Base-by-base conservation (phyloP, 2,888 invertebrate genomes). In the Pomacea canaliculata region DNA sequence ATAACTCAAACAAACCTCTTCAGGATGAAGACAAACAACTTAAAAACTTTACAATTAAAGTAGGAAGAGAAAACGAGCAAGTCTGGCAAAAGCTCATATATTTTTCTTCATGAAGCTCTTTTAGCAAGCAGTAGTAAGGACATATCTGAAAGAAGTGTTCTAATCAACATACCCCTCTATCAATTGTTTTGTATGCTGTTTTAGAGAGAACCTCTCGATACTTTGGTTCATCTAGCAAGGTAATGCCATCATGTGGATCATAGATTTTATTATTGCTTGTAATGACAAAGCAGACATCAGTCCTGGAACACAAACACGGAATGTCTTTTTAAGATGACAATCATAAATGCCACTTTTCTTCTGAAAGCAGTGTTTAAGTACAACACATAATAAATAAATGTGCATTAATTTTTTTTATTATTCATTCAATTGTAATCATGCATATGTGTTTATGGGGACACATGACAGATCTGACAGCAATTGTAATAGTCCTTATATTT, bases 201-300 rank as follows among this genome's bases (percentile, higher is more conserved):
- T 80, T 71, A 16, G 70, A 51, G 37, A 83, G 63, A 59, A 84
- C 76, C 0, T 75, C 19, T 19, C 48, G 49, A 48, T 68, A 79
- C 18, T 68, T n/a, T 0, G 0, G 9, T 19, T 46, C 10, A n/a
- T 78, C 70, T 23, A 85, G 59, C 12, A 76, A 49, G 7, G 73
- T 72, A 13, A 78, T 48, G 18, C 84, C 85, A 56, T 81, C 76
- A 10, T 79, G 70, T 0, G 83, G 74, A 48, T 80, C 76, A 9
- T 83, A 56, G 0, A 85, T 80, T 10, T 49, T 48, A 65, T 83
- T 76, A 19, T 83, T 70, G 8, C 76, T 67, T 16, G 86, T 81
- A 8, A 84, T 80, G 10, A 86, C 79, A 78, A 88, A 81, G 78
- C 88, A 88, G 0, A 87, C 82, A 74, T 87, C 86, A 23, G 86